These are phyloP conservation scores for Lapara coniferarum DNA, from an alignment of 2,888 invertebrate species.

Conservation along the genomic window DNA sequence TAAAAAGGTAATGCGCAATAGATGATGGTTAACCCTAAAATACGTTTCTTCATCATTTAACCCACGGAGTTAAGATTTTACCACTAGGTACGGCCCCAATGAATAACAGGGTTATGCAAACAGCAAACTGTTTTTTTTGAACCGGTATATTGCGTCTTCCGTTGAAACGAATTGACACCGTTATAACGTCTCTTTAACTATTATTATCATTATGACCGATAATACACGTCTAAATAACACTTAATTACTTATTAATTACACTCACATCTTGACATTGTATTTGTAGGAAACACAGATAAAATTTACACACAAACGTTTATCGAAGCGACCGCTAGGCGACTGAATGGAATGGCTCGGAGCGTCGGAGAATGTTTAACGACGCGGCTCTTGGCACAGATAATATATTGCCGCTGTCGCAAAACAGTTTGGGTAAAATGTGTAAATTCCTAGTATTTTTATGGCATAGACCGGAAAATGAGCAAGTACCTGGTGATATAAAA, in stretches of 20 bases:
- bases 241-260: not conserved
- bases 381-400: not conserved
- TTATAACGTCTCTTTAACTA: not conserved
- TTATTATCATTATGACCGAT: not conserved
- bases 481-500: no score
- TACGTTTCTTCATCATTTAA: no score
- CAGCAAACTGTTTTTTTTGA: conserved; percentile 2
- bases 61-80: no score
- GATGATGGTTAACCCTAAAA: no score
- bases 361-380: not conserved
- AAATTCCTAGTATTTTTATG: not conserved
- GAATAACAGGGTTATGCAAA: not conserved
- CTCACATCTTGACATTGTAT: conserved; percentile 10
- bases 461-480: not conserved
- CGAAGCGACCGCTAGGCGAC: not conserved
- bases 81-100: not conserved
- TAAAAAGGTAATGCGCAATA: no score
- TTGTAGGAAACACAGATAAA: not conserved
- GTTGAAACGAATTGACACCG: not conserved
- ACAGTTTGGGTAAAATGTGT: not conserved
- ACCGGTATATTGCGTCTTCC: conserved; percentile 9
- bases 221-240: not conserved
- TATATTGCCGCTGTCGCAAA: not conserved
- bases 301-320: not conserved
- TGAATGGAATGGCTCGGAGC: not conserved